phyloP scores from a whole-genome alignment of 37 sponge, comb jelly and placozoan species.

The Halichondria panicea region DNA sequence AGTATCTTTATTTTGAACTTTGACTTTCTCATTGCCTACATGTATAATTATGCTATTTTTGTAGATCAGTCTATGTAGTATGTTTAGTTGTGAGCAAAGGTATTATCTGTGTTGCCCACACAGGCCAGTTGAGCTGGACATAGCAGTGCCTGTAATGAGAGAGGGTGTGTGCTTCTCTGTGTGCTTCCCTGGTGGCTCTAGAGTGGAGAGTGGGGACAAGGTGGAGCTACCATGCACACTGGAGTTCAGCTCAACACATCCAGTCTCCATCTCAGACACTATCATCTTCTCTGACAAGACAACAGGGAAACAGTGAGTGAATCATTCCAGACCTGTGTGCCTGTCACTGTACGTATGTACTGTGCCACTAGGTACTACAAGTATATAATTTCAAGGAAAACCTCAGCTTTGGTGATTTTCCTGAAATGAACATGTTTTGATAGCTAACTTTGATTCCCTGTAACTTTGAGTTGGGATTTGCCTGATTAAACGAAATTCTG shows the following conservation, averaged over 20 bases:
- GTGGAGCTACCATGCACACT: conserved; percentile 26
- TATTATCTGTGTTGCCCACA: background rate
- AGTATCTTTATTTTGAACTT: background rate
- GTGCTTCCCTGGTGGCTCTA: conserved; percentile 13
- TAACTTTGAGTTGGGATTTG: too few species aligned
- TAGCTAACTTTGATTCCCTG: too few species aligned
- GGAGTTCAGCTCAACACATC: conserved; percentile 56
- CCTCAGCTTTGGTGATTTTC: too few species aligned
- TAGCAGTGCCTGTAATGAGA: conserved; percentile 15
- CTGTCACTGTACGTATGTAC: too few species aligned
- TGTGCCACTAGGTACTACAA: background rate
- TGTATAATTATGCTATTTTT: background rate
- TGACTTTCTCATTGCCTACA: too few species aligned
- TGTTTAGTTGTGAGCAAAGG: background rate
- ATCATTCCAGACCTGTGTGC: too few species aligned
- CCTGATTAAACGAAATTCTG: too few species aligned
- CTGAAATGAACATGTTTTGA: too few species aligned
- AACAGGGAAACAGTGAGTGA: conserved; percentile 37
- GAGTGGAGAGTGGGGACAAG: background rate
- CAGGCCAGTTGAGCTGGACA: conserved; percentile 42
- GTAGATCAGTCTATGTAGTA: background rate
- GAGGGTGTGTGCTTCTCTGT: conserved; percentile 2
- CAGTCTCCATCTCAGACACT: conserved; percentile 35
- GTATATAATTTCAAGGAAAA: too few species aligned
- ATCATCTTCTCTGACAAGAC: conserved; percentile 42